Evolutionary conservation across 1,140 invertebrate species (phyloP).

Genomic region (Ylistrum balloti): DNA sequence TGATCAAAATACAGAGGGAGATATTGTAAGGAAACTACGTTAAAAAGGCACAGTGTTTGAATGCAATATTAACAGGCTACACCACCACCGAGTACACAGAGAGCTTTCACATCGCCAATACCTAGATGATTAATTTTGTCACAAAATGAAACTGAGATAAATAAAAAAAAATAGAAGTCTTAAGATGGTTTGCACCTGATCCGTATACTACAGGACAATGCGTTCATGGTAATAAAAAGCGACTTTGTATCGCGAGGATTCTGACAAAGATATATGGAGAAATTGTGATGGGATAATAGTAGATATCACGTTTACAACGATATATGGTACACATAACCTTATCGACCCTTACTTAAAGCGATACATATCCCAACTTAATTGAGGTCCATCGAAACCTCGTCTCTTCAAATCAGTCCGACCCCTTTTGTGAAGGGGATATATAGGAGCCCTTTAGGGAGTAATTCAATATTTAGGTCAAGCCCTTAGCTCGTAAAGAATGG

Average conservation of each 20-base stretch:
- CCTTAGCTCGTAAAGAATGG: slow-evolving; percentile 26
- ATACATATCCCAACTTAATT: not conserved
- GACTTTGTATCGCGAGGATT: not conserved
- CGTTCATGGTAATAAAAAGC: not conserved
- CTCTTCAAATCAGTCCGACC: not conserved
- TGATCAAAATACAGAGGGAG: too few relatives aligned
- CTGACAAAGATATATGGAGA: not conserved
- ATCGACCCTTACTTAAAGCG: not conserved
- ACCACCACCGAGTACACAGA: too few relatives aligned
- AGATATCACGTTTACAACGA: not conserved
- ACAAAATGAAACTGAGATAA: too few relatives aligned
- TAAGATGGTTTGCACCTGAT: not conserved
- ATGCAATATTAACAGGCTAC: too few relatives aligned
- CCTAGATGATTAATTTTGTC: too few relatives aligned
- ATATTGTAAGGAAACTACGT: too few relatives aligned
- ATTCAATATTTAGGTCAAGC: slow-evolving; percentile 25
- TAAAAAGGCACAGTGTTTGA: too few relatives aligned
- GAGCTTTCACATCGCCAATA: too few relatives aligned
- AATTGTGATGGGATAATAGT: not conserved
- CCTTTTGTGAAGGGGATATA: slow-evolving; percentile 1
- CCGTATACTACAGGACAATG: not conserved
- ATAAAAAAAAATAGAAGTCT: too few relatives aligned
- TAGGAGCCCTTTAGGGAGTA: slow-evolving; percentile 22
- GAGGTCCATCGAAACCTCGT: not conserved
- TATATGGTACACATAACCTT: not conserved